Conservation (phyloP, 2,888 invertebrate genomes). For the Lymantria dispar region DNA sequence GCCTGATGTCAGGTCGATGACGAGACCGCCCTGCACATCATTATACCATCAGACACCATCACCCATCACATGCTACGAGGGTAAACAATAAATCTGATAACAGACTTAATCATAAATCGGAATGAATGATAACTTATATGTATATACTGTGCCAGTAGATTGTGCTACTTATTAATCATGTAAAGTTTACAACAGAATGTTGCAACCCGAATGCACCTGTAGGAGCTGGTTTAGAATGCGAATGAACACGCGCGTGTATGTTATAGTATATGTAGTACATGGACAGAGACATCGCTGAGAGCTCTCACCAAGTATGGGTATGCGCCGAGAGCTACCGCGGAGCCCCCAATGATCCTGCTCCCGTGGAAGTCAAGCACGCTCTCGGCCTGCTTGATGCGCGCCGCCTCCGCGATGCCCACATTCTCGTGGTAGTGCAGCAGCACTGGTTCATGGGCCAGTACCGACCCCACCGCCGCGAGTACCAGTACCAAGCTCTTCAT, state of each 20-base stretch:
- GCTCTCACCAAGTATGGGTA: slow-evolving; percentile 23
- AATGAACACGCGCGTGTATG: no score
- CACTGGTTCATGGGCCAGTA: slow-evolving; percentile 9
- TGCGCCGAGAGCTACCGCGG: slow-evolving; percentile 20
- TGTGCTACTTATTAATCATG: no score
- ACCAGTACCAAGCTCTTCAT: slow-evolving; percentile 17
- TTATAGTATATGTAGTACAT: no score
- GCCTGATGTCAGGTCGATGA: slow-evolving; percentile 34
- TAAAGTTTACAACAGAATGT: no score
- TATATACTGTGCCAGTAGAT: no score
- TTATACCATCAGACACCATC: no score
- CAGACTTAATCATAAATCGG: no score
- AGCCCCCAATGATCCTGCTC: slow-evolving; percentile 22
- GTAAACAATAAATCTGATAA: no score
- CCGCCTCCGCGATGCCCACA: slow-evolving; percentile 27
- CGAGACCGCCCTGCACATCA: slow-evolving; percentile 30
- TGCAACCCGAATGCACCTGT: no score
- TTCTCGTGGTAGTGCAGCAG: slow-evolving; percentile 27
- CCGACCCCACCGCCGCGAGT: slow-evolving; percentile 4
- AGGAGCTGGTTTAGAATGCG: no score
- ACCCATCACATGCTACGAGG: no score
- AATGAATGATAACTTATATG: no score
- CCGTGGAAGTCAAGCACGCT: slow-evolving; percentile 27
- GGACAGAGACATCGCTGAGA: neutral
- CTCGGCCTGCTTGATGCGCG: slow-evolving; percentile 30